Base-by-base conservation (phyloP, 2,888 invertebrate genomes). In the Anorthoa munda region DNA sequence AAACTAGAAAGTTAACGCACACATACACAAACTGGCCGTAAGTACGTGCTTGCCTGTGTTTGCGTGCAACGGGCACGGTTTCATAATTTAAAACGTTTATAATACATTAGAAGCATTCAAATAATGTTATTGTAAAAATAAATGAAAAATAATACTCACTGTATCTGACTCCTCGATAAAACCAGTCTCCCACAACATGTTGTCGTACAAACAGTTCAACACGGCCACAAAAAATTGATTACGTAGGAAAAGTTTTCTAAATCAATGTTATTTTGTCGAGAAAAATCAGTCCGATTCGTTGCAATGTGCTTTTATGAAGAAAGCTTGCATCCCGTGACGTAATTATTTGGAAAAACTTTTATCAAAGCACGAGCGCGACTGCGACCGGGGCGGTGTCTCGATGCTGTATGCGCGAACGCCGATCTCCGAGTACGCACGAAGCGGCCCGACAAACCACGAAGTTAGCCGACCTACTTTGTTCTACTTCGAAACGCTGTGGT, bases 1-100 rank as follows among this genome's bases (percentile, higher is more conserved):
- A 96, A 95, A 96, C 96, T 96, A 96, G 96, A 96, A 96, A 96
- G 96, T 96, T 91, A 79, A 92, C 94, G 66, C 94, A 93, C 95
- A 92, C 95, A 91, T 81, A 89, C 87, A 89, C 85, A 82, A 81
- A 87, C 83, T 77, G 72, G 66, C 71, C 51, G 77, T 82, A 83
- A 76, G 84, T 81, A 86, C 83, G 78, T 78, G 77, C 68, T 51
- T 72, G 74, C 31, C n/a, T 65, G 77, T 86, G 85, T 87, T 78
- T 83, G 90, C 87, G 88, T 83, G 86, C 85, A 87, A 90, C 90
- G 91, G 91, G 91, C 92, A 92, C 84, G 88, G 91, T 94, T 94
- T 93, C 93, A 92, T 94, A 94, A 94, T 93, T 93, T 89, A 88
- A 90, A 89, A 85, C 84, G 88, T 90, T 89, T 85, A 87, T 83